These are phyloP conservation scores for Hafferia zeledoni DNA, from an alignment of 2,797 vertebrate genomes.

Conservation along the genomic window DNA sequence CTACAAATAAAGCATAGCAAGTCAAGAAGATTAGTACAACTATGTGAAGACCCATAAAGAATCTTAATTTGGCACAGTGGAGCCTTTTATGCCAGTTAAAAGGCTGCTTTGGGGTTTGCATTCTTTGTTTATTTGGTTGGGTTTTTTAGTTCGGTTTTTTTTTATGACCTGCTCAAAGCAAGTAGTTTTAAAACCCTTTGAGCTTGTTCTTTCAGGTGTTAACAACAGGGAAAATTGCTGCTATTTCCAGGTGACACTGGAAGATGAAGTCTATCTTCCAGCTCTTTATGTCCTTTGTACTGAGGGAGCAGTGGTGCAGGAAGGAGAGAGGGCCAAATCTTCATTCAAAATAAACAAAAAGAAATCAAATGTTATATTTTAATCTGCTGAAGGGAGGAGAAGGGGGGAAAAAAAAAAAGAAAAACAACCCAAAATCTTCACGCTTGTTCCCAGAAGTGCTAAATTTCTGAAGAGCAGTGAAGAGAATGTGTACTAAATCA, in stretches of 20 bases:
- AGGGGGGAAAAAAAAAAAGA: accelerated
- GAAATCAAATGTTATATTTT: not conserved
- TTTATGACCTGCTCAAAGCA: not conserved
- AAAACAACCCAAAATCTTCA: not conserved
- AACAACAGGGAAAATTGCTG: not conserved
- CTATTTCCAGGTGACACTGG: not conserved
- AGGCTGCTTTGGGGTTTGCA: not conserved
- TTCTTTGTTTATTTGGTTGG: not conserved
- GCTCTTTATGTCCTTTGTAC: not conserved
- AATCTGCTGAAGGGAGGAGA: not conserved
- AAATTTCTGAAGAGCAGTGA: not conserved
- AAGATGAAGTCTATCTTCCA: not conserved
- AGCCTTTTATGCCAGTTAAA: not conserved
- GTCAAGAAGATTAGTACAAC: not conserved
- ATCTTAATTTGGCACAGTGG: accelerated
- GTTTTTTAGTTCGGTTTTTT: not conserved
- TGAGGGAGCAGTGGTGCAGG: not conserved
- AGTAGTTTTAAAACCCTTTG: not conserved
- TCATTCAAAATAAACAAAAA: not conserved
- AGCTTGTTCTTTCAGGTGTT: not conserved
- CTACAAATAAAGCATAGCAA: not conserved
- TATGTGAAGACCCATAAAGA: not conserved
- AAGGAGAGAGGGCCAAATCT: not conserved
- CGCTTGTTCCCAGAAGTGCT: not conserved
- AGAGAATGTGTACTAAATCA: not conserved